Conservation (phyloP, 1,140 invertebrate species). For the Scaptomyza graminum region DNA sequence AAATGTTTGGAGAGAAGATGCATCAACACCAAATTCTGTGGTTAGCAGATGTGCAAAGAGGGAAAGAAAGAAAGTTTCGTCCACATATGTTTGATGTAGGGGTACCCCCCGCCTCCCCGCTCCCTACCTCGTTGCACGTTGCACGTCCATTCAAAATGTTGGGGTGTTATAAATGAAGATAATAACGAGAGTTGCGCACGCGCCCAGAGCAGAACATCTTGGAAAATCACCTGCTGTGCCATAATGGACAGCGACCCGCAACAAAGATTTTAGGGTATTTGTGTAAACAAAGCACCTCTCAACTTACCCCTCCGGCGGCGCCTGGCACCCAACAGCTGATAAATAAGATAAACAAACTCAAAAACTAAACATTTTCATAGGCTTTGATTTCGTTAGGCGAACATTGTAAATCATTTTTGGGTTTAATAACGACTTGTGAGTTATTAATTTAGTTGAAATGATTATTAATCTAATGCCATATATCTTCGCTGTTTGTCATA, state of each 20-base stretch:
- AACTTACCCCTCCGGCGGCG: slow-evolving; percentile 40
- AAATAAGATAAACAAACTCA: slow-evolving; percentile 57
- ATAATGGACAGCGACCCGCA: slow-evolving; percentile 27
- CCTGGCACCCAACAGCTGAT: slow-evolving; percentile 24
- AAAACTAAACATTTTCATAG: slow-evolving; percentile 43
- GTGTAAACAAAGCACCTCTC: slow-evolving; percentile 46
- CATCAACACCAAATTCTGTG: slow-evolving; percentile 67
- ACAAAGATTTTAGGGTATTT: background rate
- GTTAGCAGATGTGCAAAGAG: slow-evolving; percentile 52
- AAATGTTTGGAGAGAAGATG: slow-evolving; percentile 26
- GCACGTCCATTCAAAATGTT: slow-evolving; percentile 13
- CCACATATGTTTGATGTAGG: slow-evolving; percentile 63
- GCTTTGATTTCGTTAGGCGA: slow-evolving; percentile 41
- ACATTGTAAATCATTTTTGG: slow-evolving; percentile 73
- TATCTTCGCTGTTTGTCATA: slow-evolving; percentile 50
- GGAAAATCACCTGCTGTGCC: slow-evolving; percentile 70
- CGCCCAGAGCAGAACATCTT: slow-evolving; percentile 46
- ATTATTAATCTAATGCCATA: slow-evolving; percentile 75
- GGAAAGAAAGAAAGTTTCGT: slow-evolving; percentile 47
- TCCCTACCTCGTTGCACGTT: background rate
- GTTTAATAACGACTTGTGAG: slow-evolving; percentile 35
- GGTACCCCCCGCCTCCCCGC: background rate
- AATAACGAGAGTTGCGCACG: slow-evolving; percentile 75
- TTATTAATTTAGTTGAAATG: slow-evolving; percentile 78
- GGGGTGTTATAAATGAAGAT: slow-evolving; percentile 81